Evolutionary conservation across 2,888 invertebrate genomes (phyloP).

Genomic region (Pyrrhosoma nymphula): DNA sequence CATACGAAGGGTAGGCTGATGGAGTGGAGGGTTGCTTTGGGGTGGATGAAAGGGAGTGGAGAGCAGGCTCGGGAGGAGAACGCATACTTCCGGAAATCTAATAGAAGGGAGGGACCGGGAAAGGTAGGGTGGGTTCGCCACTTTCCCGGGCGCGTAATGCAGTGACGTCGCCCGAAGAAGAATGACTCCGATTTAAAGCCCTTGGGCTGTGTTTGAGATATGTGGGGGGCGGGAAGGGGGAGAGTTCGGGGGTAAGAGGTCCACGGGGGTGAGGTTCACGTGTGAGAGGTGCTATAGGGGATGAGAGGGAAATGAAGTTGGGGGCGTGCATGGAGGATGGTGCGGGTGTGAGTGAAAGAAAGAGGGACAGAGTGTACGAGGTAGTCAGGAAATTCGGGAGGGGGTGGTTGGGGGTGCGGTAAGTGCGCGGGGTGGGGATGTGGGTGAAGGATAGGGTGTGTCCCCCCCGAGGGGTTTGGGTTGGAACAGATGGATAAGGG

Average conservation of each 20-base stretch:
- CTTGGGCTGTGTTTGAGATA: neutral
- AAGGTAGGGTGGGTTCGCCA: constrained; percentile 9
- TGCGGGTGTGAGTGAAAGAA: neutral
- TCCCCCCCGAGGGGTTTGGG: neutral
- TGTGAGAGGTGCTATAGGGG: neutral
- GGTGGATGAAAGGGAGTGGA: neutral
- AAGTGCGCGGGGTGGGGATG: neutral
- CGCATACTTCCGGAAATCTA: constrained; percentile 61
- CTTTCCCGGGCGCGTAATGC: constrained; percentile 48
- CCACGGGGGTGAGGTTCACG: too few relatives aligned
- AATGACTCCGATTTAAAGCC: constrained; percentile 51
- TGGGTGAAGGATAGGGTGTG: neutral
- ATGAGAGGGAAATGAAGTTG: neutral
- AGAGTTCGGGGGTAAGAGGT: too few relatives aligned
- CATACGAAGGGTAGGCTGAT: too few relatives aligned
- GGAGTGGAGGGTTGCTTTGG: too few relatives aligned
- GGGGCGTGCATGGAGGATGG: neutral
- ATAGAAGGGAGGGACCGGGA: constrained; percentile 34
- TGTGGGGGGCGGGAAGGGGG: too few relatives aligned
- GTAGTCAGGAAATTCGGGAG: neutral
- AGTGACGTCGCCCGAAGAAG: constrained; percentile 55
- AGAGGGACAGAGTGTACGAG: neutral
- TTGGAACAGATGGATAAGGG: neutral
- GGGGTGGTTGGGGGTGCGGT: neutral
- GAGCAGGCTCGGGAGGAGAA: neutral